A percentile compares a stretch with the other conserved stretches of the same genome.
phyloP scores from a whole-genome alignment of 2,888 invertebrate species.

The Anorthoa munda region DNA sequence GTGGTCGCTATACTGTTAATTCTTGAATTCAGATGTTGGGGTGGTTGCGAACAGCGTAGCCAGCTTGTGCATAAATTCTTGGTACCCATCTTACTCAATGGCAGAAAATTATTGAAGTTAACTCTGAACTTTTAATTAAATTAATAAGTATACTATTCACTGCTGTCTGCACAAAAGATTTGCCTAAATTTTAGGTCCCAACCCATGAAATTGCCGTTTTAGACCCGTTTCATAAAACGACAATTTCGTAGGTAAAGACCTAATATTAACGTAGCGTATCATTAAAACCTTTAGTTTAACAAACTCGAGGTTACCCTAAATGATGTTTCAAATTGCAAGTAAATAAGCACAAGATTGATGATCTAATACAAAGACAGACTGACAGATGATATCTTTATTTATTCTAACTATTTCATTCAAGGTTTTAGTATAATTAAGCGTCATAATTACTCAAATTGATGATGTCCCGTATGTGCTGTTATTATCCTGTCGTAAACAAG shows the following conservation, averaged over 20 bases:
- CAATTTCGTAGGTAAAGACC: no score
- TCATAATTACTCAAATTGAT: slow-evolving; percentile 53
- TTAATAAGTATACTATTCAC: no score
- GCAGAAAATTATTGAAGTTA: no score
- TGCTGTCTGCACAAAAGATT: no score
- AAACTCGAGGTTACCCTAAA: slow-evolving; percentile 27
- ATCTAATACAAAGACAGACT: slow-evolving; percentile 34
- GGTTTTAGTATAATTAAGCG: slow-evolving; percentile 48
- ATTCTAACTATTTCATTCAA: slow-evolving; percentile 48
- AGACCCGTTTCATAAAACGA: no score
- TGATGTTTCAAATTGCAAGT: slow-evolving; percentile 28
- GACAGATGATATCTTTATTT: slow-evolving; percentile 52
- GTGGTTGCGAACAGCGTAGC: no score
- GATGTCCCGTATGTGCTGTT: slow-evolving; percentile 30
- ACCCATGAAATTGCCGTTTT: no score
- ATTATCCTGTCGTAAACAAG: slow-evolving; percentile 21
- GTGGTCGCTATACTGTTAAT: no score
- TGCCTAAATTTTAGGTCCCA: not conserved
- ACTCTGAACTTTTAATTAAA: no score
- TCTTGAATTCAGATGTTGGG: no score
- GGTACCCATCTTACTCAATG: no score
- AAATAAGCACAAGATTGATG: slow-evolving; percentile 56
- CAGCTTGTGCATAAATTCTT: no score
- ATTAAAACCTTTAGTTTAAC: slow-evolving; percentile 16
- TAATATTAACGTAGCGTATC: not conserved